A percentile compares a stretch with the other conserved stretches of the same genome.
These are phyloP conservation scores for Palythoa grandis DNA, from an alignment of 92 coral and sea anemone species.

Conservation along the genomic window DNA sequence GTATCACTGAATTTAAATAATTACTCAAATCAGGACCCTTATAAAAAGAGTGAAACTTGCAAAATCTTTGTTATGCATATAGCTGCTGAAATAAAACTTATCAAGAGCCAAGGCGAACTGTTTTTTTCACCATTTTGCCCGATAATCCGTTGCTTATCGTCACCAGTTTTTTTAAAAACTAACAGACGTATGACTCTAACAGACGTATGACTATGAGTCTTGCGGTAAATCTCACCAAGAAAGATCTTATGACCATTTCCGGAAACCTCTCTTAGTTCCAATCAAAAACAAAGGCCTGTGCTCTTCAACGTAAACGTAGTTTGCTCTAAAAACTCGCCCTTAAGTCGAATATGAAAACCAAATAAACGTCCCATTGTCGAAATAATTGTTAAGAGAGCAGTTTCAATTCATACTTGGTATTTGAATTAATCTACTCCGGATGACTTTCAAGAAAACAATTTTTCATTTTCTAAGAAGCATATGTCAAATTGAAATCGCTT, in stretches of 20 bases:
- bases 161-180: background rate
- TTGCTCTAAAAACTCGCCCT: background rate
- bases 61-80: background rate
- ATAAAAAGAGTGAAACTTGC: background rate
- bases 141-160: background rate
- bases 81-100: background rate
- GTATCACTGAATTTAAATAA: background rate
- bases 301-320: background rate
- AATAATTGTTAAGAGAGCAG: too few relatives aligned
- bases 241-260: slow-evolving; percentile 17
- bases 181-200: background rate
- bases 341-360: too few relatives aligned
- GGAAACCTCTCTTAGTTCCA: background rate
- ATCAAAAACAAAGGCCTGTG: background rate
- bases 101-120: background rate
- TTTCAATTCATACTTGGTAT: too few relatives aligned
- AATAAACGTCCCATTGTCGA: too few relatives aligned
- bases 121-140: background rate
- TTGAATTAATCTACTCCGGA: too few relatives aligned
- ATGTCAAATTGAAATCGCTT: too few relatives aligned
- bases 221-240: background rate
- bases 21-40: background rate
- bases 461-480: too few relatives aligned
- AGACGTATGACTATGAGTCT: background rate
- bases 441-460: too few relatives aligned